Evolutionary conservation across 53 echinoderm and acorn worm species (phyloP).

Genomic region (Stichopus horrens): DNA sequence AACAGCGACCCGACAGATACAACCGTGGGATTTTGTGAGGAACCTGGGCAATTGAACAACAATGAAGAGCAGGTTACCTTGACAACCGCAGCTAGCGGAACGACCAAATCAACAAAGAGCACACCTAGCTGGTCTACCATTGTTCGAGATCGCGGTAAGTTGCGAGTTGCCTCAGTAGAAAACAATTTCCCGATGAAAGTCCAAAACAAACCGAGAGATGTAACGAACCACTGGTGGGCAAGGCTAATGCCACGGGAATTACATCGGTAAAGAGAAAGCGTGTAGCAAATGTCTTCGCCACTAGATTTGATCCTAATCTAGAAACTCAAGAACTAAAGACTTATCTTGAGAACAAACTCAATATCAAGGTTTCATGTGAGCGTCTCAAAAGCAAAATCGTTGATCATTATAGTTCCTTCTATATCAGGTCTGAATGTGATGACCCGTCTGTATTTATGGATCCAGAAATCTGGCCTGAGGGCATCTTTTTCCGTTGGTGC

Average conservation of each 20-base stretch:
- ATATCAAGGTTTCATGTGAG: neutral
- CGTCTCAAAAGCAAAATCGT: constrained; percentile 28
- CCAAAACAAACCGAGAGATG: neutral
- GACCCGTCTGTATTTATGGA: constrained; percentile 19
- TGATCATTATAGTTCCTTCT: constrained; percentile 14
- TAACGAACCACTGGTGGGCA: neutral
- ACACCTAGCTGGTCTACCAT: neutral
- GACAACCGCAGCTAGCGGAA: neutral
- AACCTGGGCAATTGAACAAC: neutral
- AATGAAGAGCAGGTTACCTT: constrained; percentile 3
- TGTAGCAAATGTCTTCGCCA: constrained; percentile 24
- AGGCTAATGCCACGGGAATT: neutral
- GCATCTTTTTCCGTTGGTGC: constrained; percentile 6
- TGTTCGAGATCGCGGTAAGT: constrained; percentile 15
- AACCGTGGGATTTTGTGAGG: neutral
- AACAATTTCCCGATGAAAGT: neutral
- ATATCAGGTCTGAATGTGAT: constrained; percentile 21
- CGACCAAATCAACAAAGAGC: neutral
- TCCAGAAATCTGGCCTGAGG: too few species aligned
- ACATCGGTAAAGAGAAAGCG: neutral
- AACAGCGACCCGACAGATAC: neutral
- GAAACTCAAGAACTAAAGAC: neutral
- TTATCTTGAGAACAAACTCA: neutral
- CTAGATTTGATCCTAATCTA: neutral
- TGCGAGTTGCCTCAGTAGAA: neutral